phyloP scores from a whole-genome alignment of 2,113 vertebrate species.

The Suricata suricatta region DNA sequence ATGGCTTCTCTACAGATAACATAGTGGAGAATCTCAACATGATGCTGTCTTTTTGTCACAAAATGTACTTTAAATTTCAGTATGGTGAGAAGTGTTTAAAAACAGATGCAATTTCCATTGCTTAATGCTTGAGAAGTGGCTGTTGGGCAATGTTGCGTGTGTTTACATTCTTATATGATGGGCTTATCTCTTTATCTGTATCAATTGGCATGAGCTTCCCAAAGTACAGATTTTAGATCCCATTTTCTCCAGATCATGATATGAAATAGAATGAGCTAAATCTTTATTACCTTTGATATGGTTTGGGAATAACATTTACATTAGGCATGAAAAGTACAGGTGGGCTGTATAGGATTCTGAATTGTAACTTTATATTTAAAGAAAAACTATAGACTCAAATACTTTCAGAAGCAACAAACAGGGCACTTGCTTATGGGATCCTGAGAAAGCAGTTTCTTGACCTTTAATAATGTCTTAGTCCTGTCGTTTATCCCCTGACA shows the following conservation, averaged over 20 bases:
- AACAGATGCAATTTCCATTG: neutral
- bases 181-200: conserved; percentile 7
- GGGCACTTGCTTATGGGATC: neutral
- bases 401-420: neutral
- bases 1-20: conserved; percentile 17
- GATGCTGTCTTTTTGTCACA: conserved; percentile 2
- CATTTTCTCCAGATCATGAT: conserved; percentile 38
- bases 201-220: conserved; percentile 32
- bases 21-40: neutral
- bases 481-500: neutral
- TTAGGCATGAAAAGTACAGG: neutral
- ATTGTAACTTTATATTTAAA: conserved; percentile 49
- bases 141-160: neutral
- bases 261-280: conserved; percentile 52
- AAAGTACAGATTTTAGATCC: conserved; percentile 47
- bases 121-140: neutral
- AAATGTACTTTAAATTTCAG: conserved; percentile 38
- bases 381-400: neutral
- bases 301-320: conserved; percentile 55
- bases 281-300: conserved; percentile 35
- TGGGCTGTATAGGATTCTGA: neutral
- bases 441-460: neutral
- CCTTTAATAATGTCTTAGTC: conserved; percentile 6
- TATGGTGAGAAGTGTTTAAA: neutral
- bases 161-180: conserved; percentile 15